These are phyloP conservation scores for Caenorhabditis briggsae DNA, from an alignment of 1,140 invertebrate genomes.

Conservation along the genomic window DNA sequence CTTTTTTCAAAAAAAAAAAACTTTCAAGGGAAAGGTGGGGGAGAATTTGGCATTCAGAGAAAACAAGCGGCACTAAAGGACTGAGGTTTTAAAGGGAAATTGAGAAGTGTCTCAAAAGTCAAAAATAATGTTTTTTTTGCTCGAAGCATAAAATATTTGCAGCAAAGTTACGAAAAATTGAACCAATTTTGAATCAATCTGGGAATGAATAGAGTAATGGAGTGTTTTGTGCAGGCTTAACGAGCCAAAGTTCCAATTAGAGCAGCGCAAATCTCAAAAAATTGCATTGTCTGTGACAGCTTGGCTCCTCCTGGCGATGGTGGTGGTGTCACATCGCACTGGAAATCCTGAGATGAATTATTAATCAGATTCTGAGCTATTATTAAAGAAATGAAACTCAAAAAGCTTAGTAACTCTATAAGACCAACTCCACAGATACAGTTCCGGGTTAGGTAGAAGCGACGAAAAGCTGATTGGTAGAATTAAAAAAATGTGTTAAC, in stretches of 20 bases:
- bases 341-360: not conserved
- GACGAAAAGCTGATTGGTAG: not conserved
- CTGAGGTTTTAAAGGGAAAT: not conserved
- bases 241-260: constrained; percentile 96
- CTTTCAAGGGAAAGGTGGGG: not conserved
- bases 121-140: not conserved
- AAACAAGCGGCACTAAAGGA: constrained; percentile 17
- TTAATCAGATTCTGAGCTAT: not conserved
- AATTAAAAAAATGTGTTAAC: constrained; percentile 20
- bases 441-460: constrained; percentile 33
- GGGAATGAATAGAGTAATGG: no score
- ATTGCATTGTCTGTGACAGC: constrained; percentile 97
- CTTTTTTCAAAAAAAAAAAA: not conserved
- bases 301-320: constrained; percentile 78
- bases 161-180: not conserved
- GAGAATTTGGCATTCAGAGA: not conserved
- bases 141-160: no score
- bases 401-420: not conserved
- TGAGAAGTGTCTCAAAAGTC: not conserved
- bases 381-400: not conserved
- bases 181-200: no score
- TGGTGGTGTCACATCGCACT: constrained; percentile 76
- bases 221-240: constrained; percentile 78
- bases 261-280: constrained; percentile 99
- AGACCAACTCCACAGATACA: constrained; percentile 39